Conservation (phyloP, 2,888 invertebrate species). For the Torymus tubicola region DNA sequence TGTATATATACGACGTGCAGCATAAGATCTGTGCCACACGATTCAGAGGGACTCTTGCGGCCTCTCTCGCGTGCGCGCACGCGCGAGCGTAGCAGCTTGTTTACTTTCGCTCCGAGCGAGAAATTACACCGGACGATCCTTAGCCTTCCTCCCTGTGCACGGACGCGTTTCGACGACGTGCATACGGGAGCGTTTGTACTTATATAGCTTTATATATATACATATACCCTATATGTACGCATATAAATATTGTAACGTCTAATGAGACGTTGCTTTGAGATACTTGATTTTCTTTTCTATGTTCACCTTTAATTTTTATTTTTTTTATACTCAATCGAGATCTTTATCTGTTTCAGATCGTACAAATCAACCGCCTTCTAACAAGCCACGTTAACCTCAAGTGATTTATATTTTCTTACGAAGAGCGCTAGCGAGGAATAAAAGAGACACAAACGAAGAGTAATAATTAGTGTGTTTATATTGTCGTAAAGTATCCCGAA, state of each 20-base stretch:
- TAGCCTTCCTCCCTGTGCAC: not conserved
- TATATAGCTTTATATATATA: not conserved
- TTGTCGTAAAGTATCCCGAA: constrained; percentile 69
- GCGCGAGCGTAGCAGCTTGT: too few species aligned
- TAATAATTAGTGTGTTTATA: constrained; percentile 75
- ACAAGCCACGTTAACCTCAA: constrained; percentile 77
- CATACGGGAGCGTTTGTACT: not conserved
- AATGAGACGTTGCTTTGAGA: constrained; percentile 44
- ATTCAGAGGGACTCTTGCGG: too few species aligned
- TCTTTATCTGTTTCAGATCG: constrained; percentile 72
- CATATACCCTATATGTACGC: not conserved
- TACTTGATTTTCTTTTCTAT: too few species aligned
- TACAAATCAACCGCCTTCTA: constrained; percentile 77
- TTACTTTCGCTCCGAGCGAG: constrained; percentile 50
- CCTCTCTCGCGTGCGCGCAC: constrained; percentile 61
- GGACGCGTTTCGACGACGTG: not conserved
- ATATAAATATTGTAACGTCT: constrained; percentile 35
- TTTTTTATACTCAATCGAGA: constrained; percentile 16
- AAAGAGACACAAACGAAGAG: constrained; percentile 56
- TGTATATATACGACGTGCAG: too few species aligned
- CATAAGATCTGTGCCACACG: constrained; percentile 73
- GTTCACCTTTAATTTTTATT: too few species aligned
- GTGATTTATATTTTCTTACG: constrained; percentile 77
- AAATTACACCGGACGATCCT: constrained; percentile 37
- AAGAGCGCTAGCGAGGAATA: constrained; percentile 57